Base-by-base conservation (phyloP, 2,113 vertebrate genomes). In the Mystacornis crossleyi region DNA sequence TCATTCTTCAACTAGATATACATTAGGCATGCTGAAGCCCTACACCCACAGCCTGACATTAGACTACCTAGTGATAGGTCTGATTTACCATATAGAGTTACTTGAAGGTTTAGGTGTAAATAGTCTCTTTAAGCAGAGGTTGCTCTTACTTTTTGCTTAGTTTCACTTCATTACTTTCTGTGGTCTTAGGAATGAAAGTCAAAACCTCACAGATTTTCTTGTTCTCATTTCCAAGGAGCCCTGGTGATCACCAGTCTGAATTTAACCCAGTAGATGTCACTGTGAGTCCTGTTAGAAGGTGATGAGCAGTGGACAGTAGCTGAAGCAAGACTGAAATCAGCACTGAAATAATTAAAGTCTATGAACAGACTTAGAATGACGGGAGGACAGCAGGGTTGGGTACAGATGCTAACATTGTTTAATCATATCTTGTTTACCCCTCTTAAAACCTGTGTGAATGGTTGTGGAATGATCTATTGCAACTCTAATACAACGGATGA, bases 261-360 rank as follows among this genome's bases (percentile, higher is more conserved):
- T 47, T 91, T 90, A 43, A 85, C 97, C 97, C 98, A 98, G 98
- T 66, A 98, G 98, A 96, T 97, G 98, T 97, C 97, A 92, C 96
- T 97, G 81, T 95, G 91, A 87, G 96, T 88, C 95, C 93, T 95
- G 55, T 96, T 81, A 69, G 89, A 86, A 79, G 96, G 47, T 64
- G 24, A 19, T 84, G 84, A 73, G 53, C 50, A 74, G 73, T 80
- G 92, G 95, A 86, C 95, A 93, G 69, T 33, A 79, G 87, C 47
- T 84, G 54, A 70, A 90, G 77, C 64, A 50, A 55, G 77, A 36
- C 40, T 74, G 64, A 67, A 86, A 38, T 69, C 61, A 25, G 25
- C 47, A 25, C 19, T 61, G 36, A 28, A 31, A 40, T 72, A 45
- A 65, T 47, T 57, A 11, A 85, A 89, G 24, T 16, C 42, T 51